phyloP scores from a whole-genome alignment of 2,888 invertebrate species.

The Drepanosiphum platanoidis region DNA sequence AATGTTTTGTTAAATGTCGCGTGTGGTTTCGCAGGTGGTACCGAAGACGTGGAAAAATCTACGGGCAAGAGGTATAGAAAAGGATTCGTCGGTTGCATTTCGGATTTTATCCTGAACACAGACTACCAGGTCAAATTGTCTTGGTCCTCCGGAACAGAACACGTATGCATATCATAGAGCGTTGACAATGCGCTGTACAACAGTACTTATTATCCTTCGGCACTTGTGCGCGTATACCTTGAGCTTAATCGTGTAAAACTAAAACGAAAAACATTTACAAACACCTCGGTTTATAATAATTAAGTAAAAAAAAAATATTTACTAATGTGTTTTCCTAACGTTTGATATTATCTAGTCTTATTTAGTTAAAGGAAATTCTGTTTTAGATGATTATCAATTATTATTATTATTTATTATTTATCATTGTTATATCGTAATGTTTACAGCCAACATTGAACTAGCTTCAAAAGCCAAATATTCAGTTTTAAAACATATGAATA shows the following conservation, averaged over 20 bases:
- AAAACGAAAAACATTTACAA: background rate
- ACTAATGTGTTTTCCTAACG: slow-evolving; percentile 35
- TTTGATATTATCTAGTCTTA: slow-evolving; percentile 43
- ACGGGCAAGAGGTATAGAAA: slow-evolving; percentile 77
- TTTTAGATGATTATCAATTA: slow-evolving; percentile 45
- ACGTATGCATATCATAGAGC: slow-evolving; percentile 54
- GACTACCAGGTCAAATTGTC: slow-evolving; percentile 76
- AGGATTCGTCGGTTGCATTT: slow-evolving; percentile 85
- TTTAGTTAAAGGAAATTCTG: slow-evolving; percentile 46
- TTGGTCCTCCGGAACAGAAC: slow-evolving; percentile 54
- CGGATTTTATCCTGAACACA: slow-evolving; percentile 82
- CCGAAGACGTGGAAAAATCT: slow-evolving; percentile 79
- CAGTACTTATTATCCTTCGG: slow-evolving; percentile 2
- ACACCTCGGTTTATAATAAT: background rate
- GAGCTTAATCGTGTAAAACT: slow-evolving; percentile 52
- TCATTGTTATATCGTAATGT: slow-evolving; percentile 19
- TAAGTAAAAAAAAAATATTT: slow-evolving; percentile 6
- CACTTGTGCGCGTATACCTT: slow-evolving; percentile 39
- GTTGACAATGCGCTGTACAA: background rate
- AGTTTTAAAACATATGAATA: background rate
- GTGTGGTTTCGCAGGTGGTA: slow-evolving; percentile 73
- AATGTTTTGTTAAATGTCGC: background rate
- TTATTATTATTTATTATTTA: slow-evolving; percentile 28
- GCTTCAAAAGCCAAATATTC: background rate
- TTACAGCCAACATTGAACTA: background rate